phyloP scores from a whole-genome alignment of 2,797 vertebrate species.

The Platalea minor region DNA sequence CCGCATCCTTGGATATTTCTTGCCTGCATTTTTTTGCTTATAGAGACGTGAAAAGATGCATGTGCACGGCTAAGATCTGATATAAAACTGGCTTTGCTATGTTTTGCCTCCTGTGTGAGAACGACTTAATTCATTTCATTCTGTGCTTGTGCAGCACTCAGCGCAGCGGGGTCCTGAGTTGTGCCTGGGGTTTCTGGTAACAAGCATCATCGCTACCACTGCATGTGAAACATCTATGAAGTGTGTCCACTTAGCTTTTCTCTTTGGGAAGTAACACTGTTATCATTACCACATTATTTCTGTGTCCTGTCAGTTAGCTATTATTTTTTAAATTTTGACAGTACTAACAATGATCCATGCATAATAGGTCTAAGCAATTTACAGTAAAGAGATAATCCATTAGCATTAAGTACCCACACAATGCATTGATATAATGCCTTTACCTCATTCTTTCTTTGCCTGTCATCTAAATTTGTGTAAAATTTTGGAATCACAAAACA shows the following conservation, averaged over 20 bases:
- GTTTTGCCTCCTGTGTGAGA: neutral
- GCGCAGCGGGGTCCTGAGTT: rapidly evolving
- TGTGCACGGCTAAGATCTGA: neutral
- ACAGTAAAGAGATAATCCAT: neutral
- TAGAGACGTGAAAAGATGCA: neutral
- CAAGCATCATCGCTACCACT: neutral
- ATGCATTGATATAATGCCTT: neutral
- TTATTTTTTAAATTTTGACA: neutral
- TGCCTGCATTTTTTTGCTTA: neutral
- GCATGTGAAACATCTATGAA: neutral
- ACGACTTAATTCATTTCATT: neutral
- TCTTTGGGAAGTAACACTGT: neutral
- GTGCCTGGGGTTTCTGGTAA: neutral
- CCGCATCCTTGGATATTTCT: neutral
- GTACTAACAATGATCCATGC: neutral
- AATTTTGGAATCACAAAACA: neutral
- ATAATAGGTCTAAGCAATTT: neutral
- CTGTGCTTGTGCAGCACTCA: neutral
- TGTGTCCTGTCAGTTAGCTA: neutral
- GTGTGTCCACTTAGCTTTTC: neutral
- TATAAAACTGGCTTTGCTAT: neutral
- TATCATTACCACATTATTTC: neutral
- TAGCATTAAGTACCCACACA: neutral
- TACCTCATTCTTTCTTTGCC: neutral
- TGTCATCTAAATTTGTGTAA: neutral